Evolutionary conservation across 2,888 invertebrate species (phyloP), one percentile per base, ranked within the genome.

Genomic region (Nowickia ferox): DNA sequence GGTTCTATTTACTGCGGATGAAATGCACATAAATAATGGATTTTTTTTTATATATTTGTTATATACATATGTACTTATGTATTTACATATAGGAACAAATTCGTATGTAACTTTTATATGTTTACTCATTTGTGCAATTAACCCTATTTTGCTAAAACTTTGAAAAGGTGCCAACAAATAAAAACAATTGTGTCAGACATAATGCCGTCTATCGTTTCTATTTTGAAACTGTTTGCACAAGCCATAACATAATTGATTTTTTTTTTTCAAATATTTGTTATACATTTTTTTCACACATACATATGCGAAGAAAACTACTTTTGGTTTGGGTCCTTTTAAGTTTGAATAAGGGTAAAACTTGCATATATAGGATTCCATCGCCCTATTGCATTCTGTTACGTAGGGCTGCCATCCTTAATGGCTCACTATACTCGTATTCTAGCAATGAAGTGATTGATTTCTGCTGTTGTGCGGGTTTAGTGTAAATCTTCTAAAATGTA

Each of bases 131-230:
- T 63, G 42, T 17, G 30, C 15, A 13, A n/a, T 5, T 38, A 63
- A 48, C 38, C 55, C 65, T 22, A 19, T 53, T 77, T 48, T 69
- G 22, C 5, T 51, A 11, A 17, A 38, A 19, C 38, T 57, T 40
- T 30, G 4, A 13, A 40, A 59, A 48, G 10, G n/a, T 61, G 30
- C 42, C 42, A 55, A 66, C n/a, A n/a, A 48, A 10, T 30, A 51
- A 8, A 30, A 59, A 6, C 9, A 80, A 69, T 55, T 82, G 65
- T 71, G 71, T 82, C 82, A 82, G 76, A 71, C 82, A 82, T 51
- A 51, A 82, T 71, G 76, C 76, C 82, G 76, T 82, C 82, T 82
- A 65, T 46, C 55, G 40, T 61, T 63, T 82, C 53, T 55, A 40
- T 55, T 68, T 75, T 13, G n/a, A 46, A 61, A 66, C 51, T 22